These are phyloP conservation scores for Euwallacea similis DNA, from an alignment of 1,140 invertebrate species.

Conservation along the genomic window DNA sequence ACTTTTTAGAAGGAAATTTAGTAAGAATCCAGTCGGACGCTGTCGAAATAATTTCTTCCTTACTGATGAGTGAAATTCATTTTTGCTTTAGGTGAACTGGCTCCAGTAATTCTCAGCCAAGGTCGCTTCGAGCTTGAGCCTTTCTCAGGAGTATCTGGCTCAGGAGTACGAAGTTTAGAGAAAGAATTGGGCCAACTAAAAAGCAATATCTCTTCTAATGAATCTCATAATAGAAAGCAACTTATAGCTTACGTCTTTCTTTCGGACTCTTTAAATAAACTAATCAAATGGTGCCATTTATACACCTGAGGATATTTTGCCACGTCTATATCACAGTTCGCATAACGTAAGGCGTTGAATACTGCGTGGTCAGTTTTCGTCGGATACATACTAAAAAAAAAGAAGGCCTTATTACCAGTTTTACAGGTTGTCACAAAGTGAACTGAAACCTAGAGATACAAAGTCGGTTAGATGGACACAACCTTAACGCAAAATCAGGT, in stretches of 20 bases:
- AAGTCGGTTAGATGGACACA: no score
- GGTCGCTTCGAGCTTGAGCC: slow-evolving; percentile 34
- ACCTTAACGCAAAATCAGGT: no score
- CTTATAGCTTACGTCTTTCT: slow-evolving; percentile 57
- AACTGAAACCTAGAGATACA: no score
- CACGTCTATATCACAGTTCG: slow-evolving; percentile 56
- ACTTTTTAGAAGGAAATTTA: slow-evolving; percentile 9
- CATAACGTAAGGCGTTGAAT: slow-evolving; percentile 62
- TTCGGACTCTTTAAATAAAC: slow-evolving; percentile 58
- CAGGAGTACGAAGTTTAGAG: slow-evolving; percentile 6
- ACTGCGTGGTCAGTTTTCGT: slow-evolving; percentile 72
- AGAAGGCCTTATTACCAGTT: no score
- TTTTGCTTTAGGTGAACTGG: slow-evolving; percentile 56
- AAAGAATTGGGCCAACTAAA: slow-evolving; percentile 48
- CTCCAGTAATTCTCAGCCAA: slow-evolving; percentile 61
- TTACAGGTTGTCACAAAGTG: no score
- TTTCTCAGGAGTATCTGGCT: slow-evolving; percentile 20
- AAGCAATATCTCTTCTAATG: background rate
- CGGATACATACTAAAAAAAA: slow-evolving; percentile 61
- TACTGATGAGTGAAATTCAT: slow-evolving; percentile 32
- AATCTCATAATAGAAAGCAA: background rate
- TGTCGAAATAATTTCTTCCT: background rate
- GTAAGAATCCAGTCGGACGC: background rate
- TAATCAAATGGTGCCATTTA: slow-evolving; percentile 66
- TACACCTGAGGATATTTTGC: slow-evolving; percentile 67